Evolutionary conservation across 2,888 invertebrate genomes (phyloP).

Genomic region (Vannuccia rotundouncinata): DNA sequence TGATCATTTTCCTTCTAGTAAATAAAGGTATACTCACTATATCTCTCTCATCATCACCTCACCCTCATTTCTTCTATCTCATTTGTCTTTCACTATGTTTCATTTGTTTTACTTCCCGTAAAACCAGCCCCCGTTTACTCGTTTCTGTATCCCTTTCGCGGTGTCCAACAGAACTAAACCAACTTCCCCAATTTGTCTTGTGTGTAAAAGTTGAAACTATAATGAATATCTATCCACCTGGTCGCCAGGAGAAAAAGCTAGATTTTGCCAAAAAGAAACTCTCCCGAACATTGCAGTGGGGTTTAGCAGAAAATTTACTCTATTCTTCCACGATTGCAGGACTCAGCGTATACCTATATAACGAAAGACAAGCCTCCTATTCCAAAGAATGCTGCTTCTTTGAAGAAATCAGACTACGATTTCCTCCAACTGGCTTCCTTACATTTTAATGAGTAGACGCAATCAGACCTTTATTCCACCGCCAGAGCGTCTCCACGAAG

Average conservation of each 20-base stretch:
- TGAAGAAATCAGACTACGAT: background rate
- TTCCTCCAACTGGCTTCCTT: background rate
- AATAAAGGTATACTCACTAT: too few species aligned
- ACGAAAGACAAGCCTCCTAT: background rate
- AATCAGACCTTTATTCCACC: background rate
- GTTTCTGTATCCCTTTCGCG: background rate
- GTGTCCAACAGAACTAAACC: background rate
- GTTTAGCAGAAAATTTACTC: background rate
- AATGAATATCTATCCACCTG: background rate
- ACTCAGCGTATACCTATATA: too few species aligned
- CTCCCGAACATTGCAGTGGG: background rate
- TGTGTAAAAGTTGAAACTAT: background rate
- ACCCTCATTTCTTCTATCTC: background rate
- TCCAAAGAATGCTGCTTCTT: background rate
- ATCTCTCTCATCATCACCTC: background rate
- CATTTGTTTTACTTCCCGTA: background rate
- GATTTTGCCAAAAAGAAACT: background rate
- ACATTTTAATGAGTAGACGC: conserved; percentile 15
- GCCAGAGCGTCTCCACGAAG: background rate
- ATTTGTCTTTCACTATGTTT: background rate
- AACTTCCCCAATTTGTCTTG: background rate
- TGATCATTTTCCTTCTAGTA: too few species aligned
- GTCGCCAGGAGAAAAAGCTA: background rate
- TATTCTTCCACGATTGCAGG: too few species aligned
- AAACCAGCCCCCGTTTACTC: background rate